Evolutionary conservation across 2,888 invertebrate species (phyloP).

Genomic region (Clitarchus hookeri): DNA sequence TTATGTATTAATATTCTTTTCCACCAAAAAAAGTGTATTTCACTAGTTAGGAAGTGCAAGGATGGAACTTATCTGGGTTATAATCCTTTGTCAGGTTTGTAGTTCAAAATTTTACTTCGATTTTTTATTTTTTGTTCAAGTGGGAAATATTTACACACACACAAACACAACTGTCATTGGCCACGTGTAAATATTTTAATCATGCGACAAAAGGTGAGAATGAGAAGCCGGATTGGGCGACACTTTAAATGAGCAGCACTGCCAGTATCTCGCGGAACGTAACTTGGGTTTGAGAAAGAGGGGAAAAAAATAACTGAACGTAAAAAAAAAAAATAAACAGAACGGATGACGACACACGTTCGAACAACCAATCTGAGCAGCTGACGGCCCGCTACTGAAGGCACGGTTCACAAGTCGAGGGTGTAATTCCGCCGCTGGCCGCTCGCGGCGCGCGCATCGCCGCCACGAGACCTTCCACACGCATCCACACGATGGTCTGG

Average conservation of each 20-base stretch:
- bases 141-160: not conserved
- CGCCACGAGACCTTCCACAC: conserved; percentile 9
- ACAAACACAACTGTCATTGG: not conserved
- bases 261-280: not conserved
- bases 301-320: not conserved
- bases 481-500: not conserved
- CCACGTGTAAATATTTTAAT: not conserved
- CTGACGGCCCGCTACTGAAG: conserved; percentile 14
- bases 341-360: not conserved
- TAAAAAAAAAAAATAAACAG: not conserved
- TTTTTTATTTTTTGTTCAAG: not conserved
- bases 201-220: not conserved
- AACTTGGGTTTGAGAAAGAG: not conserved
- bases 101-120: not conserved
- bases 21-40: not conserved
- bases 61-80: not conserved
- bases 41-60: not conserved
- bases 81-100: not conserved
- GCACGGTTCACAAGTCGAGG: conserved; percentile 4
- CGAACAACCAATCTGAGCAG: not conserved
- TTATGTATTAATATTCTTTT: not conserved
- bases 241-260: not conserved
- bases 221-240: not conserved
- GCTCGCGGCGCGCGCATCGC: not conserved
- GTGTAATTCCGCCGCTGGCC: conserved; percentile 14